Percentiles rank a stretch among this genome's conserved stretches.
phyloP scores from a whole-genome alignment of 2,113 vertebrate genomes.

The Notiomystis cincta region DNA sequence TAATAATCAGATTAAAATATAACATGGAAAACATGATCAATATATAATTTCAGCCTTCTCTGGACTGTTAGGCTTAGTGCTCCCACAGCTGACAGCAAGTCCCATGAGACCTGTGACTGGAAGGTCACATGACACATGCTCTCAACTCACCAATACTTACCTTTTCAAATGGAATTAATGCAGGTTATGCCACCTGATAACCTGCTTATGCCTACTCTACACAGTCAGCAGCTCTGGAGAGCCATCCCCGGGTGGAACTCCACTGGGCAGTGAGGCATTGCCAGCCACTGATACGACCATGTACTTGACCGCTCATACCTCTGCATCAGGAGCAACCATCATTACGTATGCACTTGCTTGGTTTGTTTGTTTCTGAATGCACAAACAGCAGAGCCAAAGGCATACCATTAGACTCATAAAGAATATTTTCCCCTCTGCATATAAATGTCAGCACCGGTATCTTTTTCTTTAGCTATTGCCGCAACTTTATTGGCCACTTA shows the following conservation, averaged over 20 bases:
- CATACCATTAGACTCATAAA: background rate
- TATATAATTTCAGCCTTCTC: background rate
- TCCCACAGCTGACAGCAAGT: background rate
- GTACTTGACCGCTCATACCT: background rate
- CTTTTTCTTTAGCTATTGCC: background rate
- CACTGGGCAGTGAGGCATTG: background rate
- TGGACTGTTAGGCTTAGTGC: background rate
- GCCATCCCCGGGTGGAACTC: background rate
- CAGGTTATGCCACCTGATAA: background rate
- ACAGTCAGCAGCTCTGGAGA: background rate
- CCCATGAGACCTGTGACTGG: background rate
- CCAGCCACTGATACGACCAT: background rate
- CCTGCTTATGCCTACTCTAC: background rate
- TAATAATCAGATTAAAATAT: background rate
- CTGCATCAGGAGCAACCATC: background rate
- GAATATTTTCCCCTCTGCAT: background rate
- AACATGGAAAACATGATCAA: background rate
- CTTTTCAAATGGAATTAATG: background rate
- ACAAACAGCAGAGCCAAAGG: background rate
- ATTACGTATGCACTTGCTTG: background rate
- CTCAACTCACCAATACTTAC: background rate
- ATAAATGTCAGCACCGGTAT: background rate
- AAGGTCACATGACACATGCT: background rate
- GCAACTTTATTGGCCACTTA: background rate
- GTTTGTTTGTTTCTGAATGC: background rate